Base-by-base conservation (phyloP, 2,888 invertebrate species). In the Alsophila aescularia region DNA sequence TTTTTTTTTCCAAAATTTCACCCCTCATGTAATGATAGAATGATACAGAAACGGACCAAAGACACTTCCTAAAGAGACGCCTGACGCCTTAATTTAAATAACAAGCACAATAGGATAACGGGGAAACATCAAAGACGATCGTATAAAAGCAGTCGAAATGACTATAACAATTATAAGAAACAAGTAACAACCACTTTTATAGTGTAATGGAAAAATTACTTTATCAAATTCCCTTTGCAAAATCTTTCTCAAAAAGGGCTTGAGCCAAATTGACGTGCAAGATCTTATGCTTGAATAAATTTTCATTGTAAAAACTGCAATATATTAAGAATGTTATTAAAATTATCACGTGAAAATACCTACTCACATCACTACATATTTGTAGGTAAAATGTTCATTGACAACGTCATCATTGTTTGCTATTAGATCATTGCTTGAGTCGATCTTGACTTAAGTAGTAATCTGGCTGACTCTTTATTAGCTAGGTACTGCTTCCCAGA, bases 91-190 rank as follows among this genome's bases (percentile, higher is more conserved):
- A 58, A 58, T 67, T 52, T 65, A 64, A 58, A 58, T 74, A 77
- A 77, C 72, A 78, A 79, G 75, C 70, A 73, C 65, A 67, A 69
- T 67, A 76, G 73, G 74, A 66, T 61, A 78, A 80, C 73, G 65
- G 64, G 68, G 69, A 72, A 78, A 77, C 69, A 71, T 76, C 57
- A 63, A 75, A 76, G 69, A 73, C 63, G 47, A 68, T 72, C 62
- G 67, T 80, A 75, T 81, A 82, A 76, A 81, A 78, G 79, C 75
- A 77, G 80, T 81, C 81, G 75, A 73, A 76, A 78, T 63, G 68
- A 75, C 77, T 62, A 69, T 74, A 82, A 84, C 84, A 83, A 83
- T 78, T 81, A 71, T 69, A 42, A 67, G 70, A 79, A 79, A 79
- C 70, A 72, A 57, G 52, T 77, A 78, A 82, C 83, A 84, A 84